phyloP scores from a whole-genome alignment of 2,113 vertebrate genomes.

The Hemiprocne comata region DNA sequence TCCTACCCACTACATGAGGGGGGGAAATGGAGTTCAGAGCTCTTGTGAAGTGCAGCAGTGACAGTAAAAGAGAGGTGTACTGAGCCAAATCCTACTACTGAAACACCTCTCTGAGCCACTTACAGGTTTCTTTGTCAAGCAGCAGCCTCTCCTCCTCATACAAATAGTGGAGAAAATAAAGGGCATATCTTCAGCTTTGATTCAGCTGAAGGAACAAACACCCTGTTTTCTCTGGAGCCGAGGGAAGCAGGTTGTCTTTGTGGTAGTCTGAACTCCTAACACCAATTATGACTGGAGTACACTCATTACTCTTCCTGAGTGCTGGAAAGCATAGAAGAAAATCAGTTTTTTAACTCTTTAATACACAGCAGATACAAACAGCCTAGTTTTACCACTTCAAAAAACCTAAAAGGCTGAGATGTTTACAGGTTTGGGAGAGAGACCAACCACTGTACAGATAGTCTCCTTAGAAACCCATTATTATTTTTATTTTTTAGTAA shows the following conservation, averaged over 20 bases:
- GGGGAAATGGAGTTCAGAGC: background rate
- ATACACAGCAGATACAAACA: background rate
- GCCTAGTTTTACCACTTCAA: background rate
- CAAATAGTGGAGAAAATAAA: background rate
- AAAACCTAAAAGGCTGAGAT: background rate
- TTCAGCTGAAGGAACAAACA: background rate
- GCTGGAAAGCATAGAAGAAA: background rate
- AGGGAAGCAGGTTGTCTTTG: background rate
- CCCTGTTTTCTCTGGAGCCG: background rate
- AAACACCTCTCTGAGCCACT: background rate
- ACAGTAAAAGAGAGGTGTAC: background rate
- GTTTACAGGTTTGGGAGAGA: background rate
- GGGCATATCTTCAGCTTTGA: background rate
- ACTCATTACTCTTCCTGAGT: background rate
- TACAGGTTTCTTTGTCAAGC: fast-evolving
- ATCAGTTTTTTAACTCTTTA: background rate
- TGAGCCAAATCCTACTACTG: background rate
- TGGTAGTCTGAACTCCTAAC: background rate
- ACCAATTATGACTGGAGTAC: background rate
- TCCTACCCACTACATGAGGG: fast-evolving
- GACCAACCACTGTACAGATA: background rate
- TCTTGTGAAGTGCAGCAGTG: background rate
- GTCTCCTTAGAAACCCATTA: background rate
- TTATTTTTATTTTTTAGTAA: background rate
- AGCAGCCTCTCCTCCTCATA: background rate